Conservation (phyloP, 2,113 vertebrate species). For the Rutilus rutilus region DNA sequence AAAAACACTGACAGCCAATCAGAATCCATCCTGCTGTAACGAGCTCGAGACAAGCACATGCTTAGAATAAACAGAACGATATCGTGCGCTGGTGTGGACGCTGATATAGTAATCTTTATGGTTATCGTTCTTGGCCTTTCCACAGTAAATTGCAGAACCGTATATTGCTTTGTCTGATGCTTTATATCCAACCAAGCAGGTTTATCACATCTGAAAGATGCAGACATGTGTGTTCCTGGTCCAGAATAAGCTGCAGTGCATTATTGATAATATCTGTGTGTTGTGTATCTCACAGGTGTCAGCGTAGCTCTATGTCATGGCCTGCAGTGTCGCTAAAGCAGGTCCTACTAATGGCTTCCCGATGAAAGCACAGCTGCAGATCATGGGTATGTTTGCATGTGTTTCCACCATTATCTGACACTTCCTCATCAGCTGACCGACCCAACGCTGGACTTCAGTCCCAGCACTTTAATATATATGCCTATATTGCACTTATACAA, state of each 20-base stretch:
- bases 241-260: neutral
- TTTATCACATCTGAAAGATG: neutral
- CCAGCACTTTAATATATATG: neutral
- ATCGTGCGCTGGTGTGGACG: too few species aligned
- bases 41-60: too few species aligned
- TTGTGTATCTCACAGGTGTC: slow-evolving; percentile 56
- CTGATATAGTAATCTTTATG: too few species aligned
- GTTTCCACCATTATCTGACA: neutral
- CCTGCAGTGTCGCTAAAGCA: slow-evolving; percentile 68
- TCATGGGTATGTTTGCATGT: slow-evolving; percentile 82
- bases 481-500: neutral
- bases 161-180: neutral
- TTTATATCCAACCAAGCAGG: neutral
- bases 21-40: too few species aligned
- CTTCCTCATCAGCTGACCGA: neutral
- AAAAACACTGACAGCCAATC: too few species aligned
- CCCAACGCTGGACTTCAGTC: neutral
- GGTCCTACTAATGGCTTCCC: slow-evolving; percentile 82
- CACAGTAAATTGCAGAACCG: neutral
- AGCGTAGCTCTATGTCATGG: slow-evolving; percentile 75
- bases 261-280: neutral
- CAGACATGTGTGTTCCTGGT: neutral
- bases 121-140: too few species aligned
- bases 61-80: too few species aligned
- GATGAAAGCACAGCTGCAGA: slow-evolving; percentile 96